Conservation (phyloP, 1,140 invertebrate species). For the Wasmannia auropunctata region DNA sequence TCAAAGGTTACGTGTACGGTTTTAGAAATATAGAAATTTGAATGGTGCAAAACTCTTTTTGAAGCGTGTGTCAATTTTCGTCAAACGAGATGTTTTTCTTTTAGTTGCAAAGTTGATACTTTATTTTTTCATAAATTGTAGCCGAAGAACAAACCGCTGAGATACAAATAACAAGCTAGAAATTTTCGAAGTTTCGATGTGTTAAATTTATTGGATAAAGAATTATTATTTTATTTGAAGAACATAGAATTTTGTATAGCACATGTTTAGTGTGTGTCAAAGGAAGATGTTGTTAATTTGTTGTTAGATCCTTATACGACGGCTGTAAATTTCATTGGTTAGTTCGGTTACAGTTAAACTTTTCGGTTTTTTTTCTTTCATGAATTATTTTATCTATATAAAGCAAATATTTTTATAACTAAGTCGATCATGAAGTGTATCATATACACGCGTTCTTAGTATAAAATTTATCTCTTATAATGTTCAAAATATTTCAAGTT, state of each 20-base stretch:
- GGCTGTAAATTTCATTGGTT: neutral
- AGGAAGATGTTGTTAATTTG: neutral
- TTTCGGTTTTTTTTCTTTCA: neutral
- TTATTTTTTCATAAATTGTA: neutral
- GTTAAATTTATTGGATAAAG: neutral
- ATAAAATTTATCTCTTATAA: neutral
- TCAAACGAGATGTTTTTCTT: neutral
- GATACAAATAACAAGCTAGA: neutral
- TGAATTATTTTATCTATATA: neutral
- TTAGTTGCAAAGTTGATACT: neutral
- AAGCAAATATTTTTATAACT: slow-evolving; percentile 28
- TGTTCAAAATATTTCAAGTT: slow-evolving; percentile 16
- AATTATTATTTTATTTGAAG: slow-evolving; percentile 10
- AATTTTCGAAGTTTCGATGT: neutral
- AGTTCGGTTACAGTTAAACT: neutral
- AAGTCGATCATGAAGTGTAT: neutral
- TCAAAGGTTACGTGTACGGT: neutral
- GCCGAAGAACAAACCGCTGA: neutral
- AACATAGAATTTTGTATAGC: neutral
- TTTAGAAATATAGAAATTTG: neutral
- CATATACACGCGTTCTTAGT: neutral
- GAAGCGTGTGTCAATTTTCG: neutral
- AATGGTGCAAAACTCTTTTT: slow-evolving; percentile 46
- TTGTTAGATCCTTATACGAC: neutral
- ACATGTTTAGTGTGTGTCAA: neutral